Conservation (phyloP, 1,140 invertebrate genomes). For the Drosophila guanche region DNA sequence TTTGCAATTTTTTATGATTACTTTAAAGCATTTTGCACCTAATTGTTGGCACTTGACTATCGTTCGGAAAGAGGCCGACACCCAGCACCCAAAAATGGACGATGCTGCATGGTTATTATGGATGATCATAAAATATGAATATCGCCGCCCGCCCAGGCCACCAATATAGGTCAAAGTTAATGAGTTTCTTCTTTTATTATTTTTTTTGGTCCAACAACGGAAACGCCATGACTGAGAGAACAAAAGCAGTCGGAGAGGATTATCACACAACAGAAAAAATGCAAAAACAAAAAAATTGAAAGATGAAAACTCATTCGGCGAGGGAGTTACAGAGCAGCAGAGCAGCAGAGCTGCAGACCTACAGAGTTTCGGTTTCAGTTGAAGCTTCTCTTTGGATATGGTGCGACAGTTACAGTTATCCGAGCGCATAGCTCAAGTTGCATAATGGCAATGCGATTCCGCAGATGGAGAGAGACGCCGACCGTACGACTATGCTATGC, state of each 20-base stretch:
- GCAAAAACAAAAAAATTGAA: conserved; percentile 4
- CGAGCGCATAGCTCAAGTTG: conserved; percentile 43
- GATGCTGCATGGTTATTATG: conserved; percentile 20
- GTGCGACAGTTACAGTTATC: conserved; percentile 45
- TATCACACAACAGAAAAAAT: conserved; percentile 22
- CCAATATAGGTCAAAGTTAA: conserved; percentile 63
- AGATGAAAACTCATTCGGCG: conserved; percentile 21
- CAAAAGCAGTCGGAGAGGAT: conserved; percentile 30
- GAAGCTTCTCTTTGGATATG: conserved; percentile 10
- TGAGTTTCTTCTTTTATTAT: conserved; percentile 41
- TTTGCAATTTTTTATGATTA: conserved; percentile 23
- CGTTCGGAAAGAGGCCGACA: not conserved
- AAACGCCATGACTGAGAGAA: conserved; percentile 28
- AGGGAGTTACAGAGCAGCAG: conserved; percentile 32
- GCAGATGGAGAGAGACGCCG: conserved; percentile 9
- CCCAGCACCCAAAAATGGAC: not conserved
- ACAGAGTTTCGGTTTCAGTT: conserved; percentile 31
- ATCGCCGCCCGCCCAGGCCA: conserved; percentile 20
- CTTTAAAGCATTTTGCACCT: conserved; percentile 18
- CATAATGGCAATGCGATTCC: conserved; percentile 35
- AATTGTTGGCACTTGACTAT: conserved; percentile 11
- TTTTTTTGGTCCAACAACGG: conserved; percentile 30
- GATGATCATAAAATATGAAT: conserved; percentile 32
- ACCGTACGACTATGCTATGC: conserved; percentile 33
- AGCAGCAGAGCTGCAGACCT: conserved; percentile 30